Base-by-base conservation (phyloP, 2,888 invertebrate genomes). In the Xestia sexstrigata region DNA sequence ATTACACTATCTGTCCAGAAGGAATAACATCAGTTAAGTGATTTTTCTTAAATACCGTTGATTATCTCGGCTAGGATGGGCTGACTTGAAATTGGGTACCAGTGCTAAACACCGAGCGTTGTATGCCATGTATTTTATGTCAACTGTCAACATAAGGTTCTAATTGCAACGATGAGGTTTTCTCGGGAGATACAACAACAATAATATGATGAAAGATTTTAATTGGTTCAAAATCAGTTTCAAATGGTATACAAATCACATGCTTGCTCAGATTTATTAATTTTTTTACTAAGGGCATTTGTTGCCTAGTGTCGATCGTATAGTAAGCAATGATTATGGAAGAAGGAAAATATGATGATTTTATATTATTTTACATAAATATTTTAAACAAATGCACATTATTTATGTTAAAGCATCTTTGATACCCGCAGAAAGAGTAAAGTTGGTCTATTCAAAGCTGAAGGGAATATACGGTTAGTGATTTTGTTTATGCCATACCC, bases 1-100 rank as follows among this genome's bases (percentile, higher is more conserved):
- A 74, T 85, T 96, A 17, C 96, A 96, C 79, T 96, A 94, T 76
- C 82, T 96, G 67, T 96, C 96, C 0, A 89, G 96, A 63, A 91
- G 96, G 60, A 95, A 96, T 83, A 95, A 96, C 79, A 92, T 96
- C 30, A 95, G 91, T 77, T 96, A 95, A 88, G 83, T 83, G 0
- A 23, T 39, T 52, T 0, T 26, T 63, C 52, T 69, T 70, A 62
- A 20, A 35, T 58, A 85, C 30, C 15, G 30, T 69, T 62, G 39
- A 70, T 45, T 30, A 85, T 62, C 45, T 52, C 1, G 7, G 49
- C 62, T 70, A 45, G 15, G 30, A 39, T 58, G 52, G 70, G 63
- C 62, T 71, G 2, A 52, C 23, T 23, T 47, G 35, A 26, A 58
- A 26, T 1, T 39, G 17, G 7, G 26, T 80, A 35, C 42, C 4